These are phyloP conservation scores for Heliconius sara DNA, from an alignment of 2,888 invertebrate genomes.

Conservation along the genomic window DNA sequence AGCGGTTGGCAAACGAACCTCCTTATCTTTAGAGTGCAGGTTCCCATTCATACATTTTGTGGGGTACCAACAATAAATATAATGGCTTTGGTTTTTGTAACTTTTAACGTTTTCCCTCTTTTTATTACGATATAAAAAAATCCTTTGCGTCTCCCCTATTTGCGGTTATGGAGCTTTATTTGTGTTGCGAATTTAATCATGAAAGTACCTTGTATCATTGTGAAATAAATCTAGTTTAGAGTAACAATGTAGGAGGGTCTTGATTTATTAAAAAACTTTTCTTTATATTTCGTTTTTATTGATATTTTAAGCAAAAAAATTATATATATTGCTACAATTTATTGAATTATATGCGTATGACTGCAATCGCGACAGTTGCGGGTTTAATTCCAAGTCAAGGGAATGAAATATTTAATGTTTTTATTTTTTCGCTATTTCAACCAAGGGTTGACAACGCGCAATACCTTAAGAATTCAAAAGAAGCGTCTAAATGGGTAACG, in stretches of 20 bases:
- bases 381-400: too few species aligned
- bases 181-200: slow-evolving; percentile 36
- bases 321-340: background rate
- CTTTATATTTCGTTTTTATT: background rate
- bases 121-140: slow-evolving; percentile 38
- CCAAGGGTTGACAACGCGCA: too few species aligned
- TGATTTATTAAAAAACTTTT: slow-evolving; percentile 25
- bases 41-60: slow-evolving; percentile 44
- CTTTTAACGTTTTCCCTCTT: slow-evolving; percentile 45
- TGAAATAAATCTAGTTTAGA: slow-evolving; percentile 26
- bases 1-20: slow-evolving; percentile 46
- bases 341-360: too few species aligned
- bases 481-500: too few species aligned
- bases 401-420: too few species aligned
- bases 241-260: slow-evolving; percentile 12
- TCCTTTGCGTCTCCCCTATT: slow-evolving; percentile 33
- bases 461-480: too few species aligned
- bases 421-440: too few species aligned
- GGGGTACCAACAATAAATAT: slow-evolving; percentile 46
- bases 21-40: slow-evolving; percentile 50
- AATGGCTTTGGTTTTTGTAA: slow-evolving; percentile 48
- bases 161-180: slow-evolving; percentile 31
- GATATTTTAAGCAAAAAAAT: background rate
- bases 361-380: too few species aligned
- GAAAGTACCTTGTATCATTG: slow-evolving; percentile 23